Evolutionary conservation across 2,888 invertebrate genomes (phyloP), one percentile per base, ranked within the genome.

Genomic region (Nomada lathburiana): DNA sequence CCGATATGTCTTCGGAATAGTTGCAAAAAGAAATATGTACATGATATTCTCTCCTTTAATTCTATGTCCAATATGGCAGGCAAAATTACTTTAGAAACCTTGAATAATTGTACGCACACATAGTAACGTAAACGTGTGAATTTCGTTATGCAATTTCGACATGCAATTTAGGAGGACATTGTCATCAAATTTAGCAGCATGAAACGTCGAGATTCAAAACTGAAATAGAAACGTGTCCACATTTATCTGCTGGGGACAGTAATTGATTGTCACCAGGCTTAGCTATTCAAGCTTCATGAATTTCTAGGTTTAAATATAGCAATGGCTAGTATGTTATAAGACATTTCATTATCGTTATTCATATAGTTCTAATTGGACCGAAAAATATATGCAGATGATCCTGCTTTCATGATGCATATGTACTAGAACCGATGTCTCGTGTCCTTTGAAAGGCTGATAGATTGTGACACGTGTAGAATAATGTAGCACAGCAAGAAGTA

Each of bases 321-420:
- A 13, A 47, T 20, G 29, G 23, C 10, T 16, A 13, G 2, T n/a
- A 13, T 42, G 44, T 20, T 57, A 20, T 23, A 68, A 11, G n/a
- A 42, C 59, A 23, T 70, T 77, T 77, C 53, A 44, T 77, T 77
- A 60, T 71, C 70, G 47, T 60, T 65, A 62, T 70, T 71, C 60
- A 23, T 18, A 59, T 1, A 3, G 7, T 29, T 11, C 20, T 62
- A 71, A 80, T 72, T 80, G 80, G 63, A 67, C n/a, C 18, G 55
- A 65, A 72, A 79, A 79, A 72, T 67, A 53, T 59, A 62, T 47
- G 53, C 65, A 20, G 50, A 71, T 67, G 79, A 59, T 60, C 78
- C 62, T 42, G 60, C 65, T 77, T 62, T 59, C 50, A 11, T 53
- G 64, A 53, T 60, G 63, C 70, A 50, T 36, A 42, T 13, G 47